Base-by-base conservation (phyloP, 2,113 vertebrate species). In the Opisthocomus hoazin region DNA sequence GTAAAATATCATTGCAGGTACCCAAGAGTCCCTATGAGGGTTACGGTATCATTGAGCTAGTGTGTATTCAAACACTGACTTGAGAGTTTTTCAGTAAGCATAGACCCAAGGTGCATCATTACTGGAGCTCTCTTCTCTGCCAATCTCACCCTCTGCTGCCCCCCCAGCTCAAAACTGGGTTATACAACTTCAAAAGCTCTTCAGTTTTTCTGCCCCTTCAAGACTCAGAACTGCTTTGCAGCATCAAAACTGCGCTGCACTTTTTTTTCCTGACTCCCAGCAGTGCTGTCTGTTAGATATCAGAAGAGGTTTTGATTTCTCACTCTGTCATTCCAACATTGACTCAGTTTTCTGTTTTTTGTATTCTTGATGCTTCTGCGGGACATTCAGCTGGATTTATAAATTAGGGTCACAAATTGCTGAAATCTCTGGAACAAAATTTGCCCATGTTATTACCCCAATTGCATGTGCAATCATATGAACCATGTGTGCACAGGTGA, bases 351-450 rank as follows among this genome's bases (percentile, higher is more conserved):
- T 82, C 77, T 46, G 23, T 6, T 21, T 87, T 93, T 83, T 53
- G 69, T 87, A 91, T 87, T 65, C 89, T 89, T 91, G 87, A 64
- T 93, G 74, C 9, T 92, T 77, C 54, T 43, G 46, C 39, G 36
- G 77, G 65, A 83, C 70, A 70, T 70, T 81, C 48, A 71, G 43
- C 24, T 45, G 45, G 39, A 32, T 91, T 88, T 89, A 63, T 77
- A 84, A 95, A 89, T 89, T 84, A 75, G 57, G 73, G 46, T 51
- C 64, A 37, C 74, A 82, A 82, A 91, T 91, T 87, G 11, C 41
- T 89, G 81, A 91, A 96, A 83, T n/a, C 56, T 76, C 45, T 22
- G 66, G 66, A 91, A 81, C 69, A 91, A 92, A 71, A 87, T 92
- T 92, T 93, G 80, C 53, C 64, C 22, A 0, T 45, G 41, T 94